A percentile compares a stretch with the other conserved stretches of the same genome.
These are phyloP conservation scores for Lasioglossum malachurum DNA, from an alignment of 2,888 invertebrate genomes.

Conservation along the genomic window DNA sequence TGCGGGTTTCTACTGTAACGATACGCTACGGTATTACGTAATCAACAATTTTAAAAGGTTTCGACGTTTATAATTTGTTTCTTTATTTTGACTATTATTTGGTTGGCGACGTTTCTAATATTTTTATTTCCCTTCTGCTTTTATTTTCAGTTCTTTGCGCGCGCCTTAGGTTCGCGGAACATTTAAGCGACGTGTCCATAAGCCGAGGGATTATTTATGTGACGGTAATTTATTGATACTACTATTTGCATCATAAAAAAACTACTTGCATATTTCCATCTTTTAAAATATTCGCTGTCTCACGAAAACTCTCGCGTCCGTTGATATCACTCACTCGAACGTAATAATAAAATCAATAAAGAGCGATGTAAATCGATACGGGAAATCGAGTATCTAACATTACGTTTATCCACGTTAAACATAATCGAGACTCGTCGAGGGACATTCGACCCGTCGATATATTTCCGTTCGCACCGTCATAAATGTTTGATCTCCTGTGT, in stretches of 20 bases:
- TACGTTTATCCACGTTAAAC: conserved; percentile 26
- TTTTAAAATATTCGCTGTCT: not conserved
- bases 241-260: not conserved
- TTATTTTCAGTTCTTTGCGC: conserved; percentile 31
- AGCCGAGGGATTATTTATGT: conserved; percentile 20
- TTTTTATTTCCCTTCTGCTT: conserved; percentile 9
- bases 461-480: not conserved
- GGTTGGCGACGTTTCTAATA: not conserved
- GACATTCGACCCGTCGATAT: not conserved
- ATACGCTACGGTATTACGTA: no score
- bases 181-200: not conserved
- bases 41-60: not conserved
- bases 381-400: not conserved
- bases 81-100: not conserved
- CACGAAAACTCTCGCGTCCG: no score
- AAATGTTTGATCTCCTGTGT: not conserved
- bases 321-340: not conserved
- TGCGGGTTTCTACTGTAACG: not conserved
- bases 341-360: not conserved
- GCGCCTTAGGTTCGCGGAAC: not conserved
- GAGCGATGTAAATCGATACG: not conserved
- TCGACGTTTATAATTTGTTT: not conserved
- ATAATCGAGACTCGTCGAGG: not conserved
- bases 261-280: not conserved
- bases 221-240: conserved; percentile 33